Evolutionary conservation across 2,888 invertebrate species (phyloP).

Genomic region (Oconnorella tubifera): DNA sequence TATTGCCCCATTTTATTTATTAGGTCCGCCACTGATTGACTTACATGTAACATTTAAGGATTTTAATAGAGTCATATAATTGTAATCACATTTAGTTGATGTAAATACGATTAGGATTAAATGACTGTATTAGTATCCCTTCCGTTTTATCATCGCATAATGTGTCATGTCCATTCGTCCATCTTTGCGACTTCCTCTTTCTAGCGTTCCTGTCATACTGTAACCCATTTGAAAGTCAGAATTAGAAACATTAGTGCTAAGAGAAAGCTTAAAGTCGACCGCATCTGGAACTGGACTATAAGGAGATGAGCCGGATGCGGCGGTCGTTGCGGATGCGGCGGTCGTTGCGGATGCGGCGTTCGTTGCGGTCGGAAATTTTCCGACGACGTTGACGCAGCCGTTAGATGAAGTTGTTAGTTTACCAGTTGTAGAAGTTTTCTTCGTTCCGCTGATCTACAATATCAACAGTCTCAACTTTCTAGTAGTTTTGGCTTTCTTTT

Average conservation of each 20-base stretch:
- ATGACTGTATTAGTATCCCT: conserved; percentile 68
- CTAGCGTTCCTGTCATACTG: conserved; percentile 80
- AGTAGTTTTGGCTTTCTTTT: too few species aligned
- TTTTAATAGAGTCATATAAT: too few species aligned
- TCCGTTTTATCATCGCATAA: conserved; percentile 78
- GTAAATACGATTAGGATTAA: too few species aligned
- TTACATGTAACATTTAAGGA: too few species aligned
- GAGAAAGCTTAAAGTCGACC: conserved; percentile 61
- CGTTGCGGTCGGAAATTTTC: conserved; percentile 59
- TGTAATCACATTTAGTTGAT: too few species aligned
- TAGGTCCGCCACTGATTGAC: too few species aligned
- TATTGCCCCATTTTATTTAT: too few species aligned
- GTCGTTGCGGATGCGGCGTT: background rate
- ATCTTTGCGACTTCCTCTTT: conserved; percentile 70
- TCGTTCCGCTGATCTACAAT: conserved; percentile 69
- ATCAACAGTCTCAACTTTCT: too few species aligned
- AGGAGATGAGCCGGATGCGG: too few species aligned
- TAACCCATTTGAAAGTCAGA: conserved; percentile 86
- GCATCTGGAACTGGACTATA: conserved; percentile 13
- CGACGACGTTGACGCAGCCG: conserved; percentile 72
- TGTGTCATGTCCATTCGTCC: conserved; percentile 80
- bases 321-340: background rate
- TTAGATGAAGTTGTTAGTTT: conserved; percentile 75
- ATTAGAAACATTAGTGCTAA: conserved; percentile 78
- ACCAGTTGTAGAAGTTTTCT: conserved; percentile 72